A percentile compares a stretch with the other conserved stretches of the same genome.
phyloP scores from a whole-genome alignment of 2,888 invertebrate genomes.

The Tachina fera region DNA sequence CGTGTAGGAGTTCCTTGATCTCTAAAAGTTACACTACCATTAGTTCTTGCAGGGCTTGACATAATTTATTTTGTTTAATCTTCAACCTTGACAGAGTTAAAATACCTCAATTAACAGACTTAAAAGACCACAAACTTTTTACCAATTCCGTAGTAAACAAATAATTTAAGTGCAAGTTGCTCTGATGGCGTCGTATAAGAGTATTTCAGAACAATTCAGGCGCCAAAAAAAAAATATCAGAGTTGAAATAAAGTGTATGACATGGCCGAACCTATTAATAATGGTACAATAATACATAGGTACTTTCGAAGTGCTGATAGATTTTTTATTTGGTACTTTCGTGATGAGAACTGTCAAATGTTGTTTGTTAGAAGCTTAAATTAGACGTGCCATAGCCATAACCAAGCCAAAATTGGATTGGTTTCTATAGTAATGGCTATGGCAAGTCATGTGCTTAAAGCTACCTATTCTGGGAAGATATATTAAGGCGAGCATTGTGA shows the following conservation, averaged over 20 bases:
- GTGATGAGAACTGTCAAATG: too few species aligned
- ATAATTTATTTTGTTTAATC: slow-evolving; percentile 69
- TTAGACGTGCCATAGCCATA: too few species aligned
- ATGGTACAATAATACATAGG: background rate
- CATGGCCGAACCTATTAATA: background rate
- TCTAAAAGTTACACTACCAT: slow-evolving; percentile 70
- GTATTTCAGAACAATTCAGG: background rate
- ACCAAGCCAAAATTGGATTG: too few species aligned
- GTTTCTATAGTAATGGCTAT: too few species aligned
- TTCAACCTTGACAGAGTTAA: too few species aligned
- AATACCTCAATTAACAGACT: background rate
- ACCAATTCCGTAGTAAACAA: background rate
- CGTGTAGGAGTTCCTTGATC: slow-evolving; percentile 78
- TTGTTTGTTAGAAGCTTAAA: too few species aligned
- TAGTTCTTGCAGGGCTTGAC: slow-evolving; percentile 80
- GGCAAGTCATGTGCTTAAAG: too few species aligned
- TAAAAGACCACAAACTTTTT: background rate
- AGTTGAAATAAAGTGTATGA: background rate
- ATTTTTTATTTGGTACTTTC: too few species aligned
- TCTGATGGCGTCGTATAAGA: background rate
- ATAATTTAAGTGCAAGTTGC: background rate
- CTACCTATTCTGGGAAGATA: too few species aligned
- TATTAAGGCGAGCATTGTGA: too few species aligned
- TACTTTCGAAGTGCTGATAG: background rate
- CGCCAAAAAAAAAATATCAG: slow-evolving; percentile 8